Conservation (phyloP, 1,140 invertebrate genomes). For the Drosophila kohkoa region DNA sequence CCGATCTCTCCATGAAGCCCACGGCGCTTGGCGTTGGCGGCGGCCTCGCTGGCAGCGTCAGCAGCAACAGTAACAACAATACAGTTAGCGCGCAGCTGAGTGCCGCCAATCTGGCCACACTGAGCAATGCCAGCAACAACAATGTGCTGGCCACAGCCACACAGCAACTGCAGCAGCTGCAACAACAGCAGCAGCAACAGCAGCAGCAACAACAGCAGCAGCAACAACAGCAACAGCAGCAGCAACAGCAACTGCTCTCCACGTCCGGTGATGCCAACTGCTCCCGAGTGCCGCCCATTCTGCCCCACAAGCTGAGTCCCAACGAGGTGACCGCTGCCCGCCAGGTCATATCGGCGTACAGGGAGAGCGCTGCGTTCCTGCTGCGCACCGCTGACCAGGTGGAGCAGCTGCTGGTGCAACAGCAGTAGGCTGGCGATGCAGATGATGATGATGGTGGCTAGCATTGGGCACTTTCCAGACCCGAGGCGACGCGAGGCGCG, state of each 20-base stretch:
- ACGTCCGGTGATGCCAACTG: constrained; percentile 58
- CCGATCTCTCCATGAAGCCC: constrained; percentile 84
- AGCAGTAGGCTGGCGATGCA: constrained; percentile 86
- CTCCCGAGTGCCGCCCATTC: constrained; percentile 86
- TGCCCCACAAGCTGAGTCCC: constrained; percentile 94
- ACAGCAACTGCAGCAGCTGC: constrained; percentile 76
- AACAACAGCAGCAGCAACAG: constrained; percentile 58
- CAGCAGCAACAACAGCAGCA: constrained; percentile 73
- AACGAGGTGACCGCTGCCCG: constrained; percentile 96
- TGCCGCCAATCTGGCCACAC: constrained; percentile 69
- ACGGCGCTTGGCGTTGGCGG: constrained; percentile 51
- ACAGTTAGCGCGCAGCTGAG: constrained; percentile 66
- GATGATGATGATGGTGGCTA: not conserved
- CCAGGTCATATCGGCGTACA: constrained; percentile 97
- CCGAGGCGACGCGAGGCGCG: constrained; percentile 65
- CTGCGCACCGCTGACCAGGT: constrained; percentile 97
- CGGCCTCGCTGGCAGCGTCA: constrained; percentile 54
- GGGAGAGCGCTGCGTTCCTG: constrained; percentile 97
- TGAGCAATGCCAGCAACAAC: constrained; percentile 70
- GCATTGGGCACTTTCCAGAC: constrained; percentile 51
- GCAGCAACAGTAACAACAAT: constrained; percentile 56
- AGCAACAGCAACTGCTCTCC: constrained; percentile 64
- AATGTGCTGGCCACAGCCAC: constrained; percentile 76
- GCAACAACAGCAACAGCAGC: constrained; percentile 75
- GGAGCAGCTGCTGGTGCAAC: constrained; percentile 94